Evolutionary conservation across 30 jellyfish, hydroid and myxozoan genomes (phyloP), one percentile per base, ranked within the genome.

Genomic region (Turritopsis dohrnii): DNA sequence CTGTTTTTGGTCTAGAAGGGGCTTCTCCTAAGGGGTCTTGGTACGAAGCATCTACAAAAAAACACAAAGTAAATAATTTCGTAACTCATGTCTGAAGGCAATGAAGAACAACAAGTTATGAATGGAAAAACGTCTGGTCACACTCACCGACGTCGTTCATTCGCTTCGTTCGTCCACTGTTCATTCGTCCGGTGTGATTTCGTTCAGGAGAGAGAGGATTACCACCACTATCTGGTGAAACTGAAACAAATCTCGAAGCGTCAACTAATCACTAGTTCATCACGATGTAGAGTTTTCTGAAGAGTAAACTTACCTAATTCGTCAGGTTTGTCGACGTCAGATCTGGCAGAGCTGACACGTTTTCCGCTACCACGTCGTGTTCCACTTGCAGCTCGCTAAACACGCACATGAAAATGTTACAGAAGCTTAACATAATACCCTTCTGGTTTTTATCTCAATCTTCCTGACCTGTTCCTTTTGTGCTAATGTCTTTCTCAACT

Each of bases 11-110:
- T 26, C 98, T 81, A 7, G 90, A 53, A 19, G 98, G 98, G 16
- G 98, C 93, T 0, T 92, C 96, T 8, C 98, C 98, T 53, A 92
- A 71, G 4, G 98, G 98, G 53, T 92, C 98, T 20, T 88, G 66
- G 27, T 92, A 92, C 16, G 98, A 87, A 1, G 98, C 96, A 88
- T 92, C 98, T 91, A 65, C 0, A 60, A 60, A 60, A 60, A 23
- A 60, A 23, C 21, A 60, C 21, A n/a, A n/a, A n/a, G n/a, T n/a
- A n/a, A n/a, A n/a, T 60, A 23, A 18, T 18, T 18, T 60, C 22
- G 73, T 18, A 60, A 60, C 19, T 0, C 0, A 60, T 60, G 73
- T 60, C 19, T 60, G 21, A 54, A 54, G 19, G 72, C n/a, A 16
- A 18, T 54, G 72, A 16, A 18, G 18, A 54, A 54, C 18, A 54